Evolutionary conservation across 1,140 invertebrate species (phyloP).

Genomic region (Zaprionus lachaisei): DNA sequence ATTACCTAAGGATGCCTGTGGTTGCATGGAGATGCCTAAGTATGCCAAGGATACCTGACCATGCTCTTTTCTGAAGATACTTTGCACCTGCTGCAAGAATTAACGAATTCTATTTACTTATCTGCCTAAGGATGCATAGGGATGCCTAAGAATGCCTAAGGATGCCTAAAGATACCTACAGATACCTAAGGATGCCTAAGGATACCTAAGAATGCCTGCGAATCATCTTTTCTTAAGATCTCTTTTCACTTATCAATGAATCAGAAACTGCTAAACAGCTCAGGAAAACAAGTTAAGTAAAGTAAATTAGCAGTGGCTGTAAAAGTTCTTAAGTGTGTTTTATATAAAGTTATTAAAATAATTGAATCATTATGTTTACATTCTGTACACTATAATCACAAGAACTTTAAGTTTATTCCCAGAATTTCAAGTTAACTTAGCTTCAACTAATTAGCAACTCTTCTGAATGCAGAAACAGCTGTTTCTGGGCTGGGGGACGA

Average conservation of each 20-base stretch:
- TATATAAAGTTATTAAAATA: background rate
- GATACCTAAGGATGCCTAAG: too few relatives aligned
- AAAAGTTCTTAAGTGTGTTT: background rate
- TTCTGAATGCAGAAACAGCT: background rate
- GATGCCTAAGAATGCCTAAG: background rate
- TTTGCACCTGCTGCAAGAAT: too few relatives aligned
- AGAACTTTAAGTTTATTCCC: background rate
- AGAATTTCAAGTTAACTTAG: background rate
- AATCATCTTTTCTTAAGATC: background rate
- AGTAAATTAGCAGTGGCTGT: background rate
- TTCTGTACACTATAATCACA: too few relatives aligned
- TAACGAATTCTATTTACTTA: too few relatives aligned
- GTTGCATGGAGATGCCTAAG: too few relatives aligned
- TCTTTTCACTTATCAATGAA: conserved; percentile 7
- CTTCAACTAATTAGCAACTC: background rate
- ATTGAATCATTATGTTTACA: background rate
- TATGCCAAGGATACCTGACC: accelerated
- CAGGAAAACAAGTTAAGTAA: background rate
- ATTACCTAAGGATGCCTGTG: too few relatives aligned
- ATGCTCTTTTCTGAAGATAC: too few relatives aligned
- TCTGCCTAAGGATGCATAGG: too few relatives aligned
- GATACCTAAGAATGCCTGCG: background rate
- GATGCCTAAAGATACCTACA: too few relatives aligned
- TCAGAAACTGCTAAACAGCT: background rate
- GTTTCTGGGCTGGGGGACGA: too few relatives aligned